Base-by-base conservation (phyloP, 2,888 invertebrate species). In the Drosophila fungiperda region DNA sequence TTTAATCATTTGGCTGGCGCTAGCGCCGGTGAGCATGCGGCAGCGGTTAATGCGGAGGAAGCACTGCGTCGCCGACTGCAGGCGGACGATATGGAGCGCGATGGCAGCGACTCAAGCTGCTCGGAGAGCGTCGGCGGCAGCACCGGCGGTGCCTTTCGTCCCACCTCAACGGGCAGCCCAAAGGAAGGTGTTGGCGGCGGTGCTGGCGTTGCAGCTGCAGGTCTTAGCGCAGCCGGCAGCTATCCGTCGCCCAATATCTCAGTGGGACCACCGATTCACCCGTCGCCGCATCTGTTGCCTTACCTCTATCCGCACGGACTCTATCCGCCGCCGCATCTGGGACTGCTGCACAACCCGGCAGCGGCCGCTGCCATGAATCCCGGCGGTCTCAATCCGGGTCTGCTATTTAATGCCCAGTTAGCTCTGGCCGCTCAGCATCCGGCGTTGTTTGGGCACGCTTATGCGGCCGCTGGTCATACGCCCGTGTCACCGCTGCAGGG, bases 211-310 rank as follows among this genome's bases (percentile, higher is more conserved):
- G 78, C 82, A 33, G 82, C 78, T 17, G 78, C 78, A 9, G 82
- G 87, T 7, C 61, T 92, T 1, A 89, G 85, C 65, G 88, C 87
- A 29, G 93, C 93, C 32, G 91, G 90, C 49, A 85, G 78, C 60
- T 97, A 97, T 80, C 97, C 97, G 0, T 96, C 97, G 77, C 98
- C 98, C 26, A 98, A 98, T 94, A 98, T 98, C 76, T 98, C 98
- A 38, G 96, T 98, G 48, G 98, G 98, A 59, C 98, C 98, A 48
- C 98, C 98, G 53, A 96, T 98, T 54, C 98, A 98, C 91, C 98
- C 98, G 53, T 97, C 98, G 59, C 96, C 97, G 40, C 96, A 96
- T 93, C 94, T 97, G 92, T 94, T 98, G 92, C 98, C 98, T 82
- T 98, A 98, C 94, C 95, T 99, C 62, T 98, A 98, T 93, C 98